A percentile compares a stretch with the other conserved stretches of the same genome.
Evolutionary conservation across 1,140 invertebrate genomes (phyloP).

Genomic region (Scaptodrosophila lebanonensis): DNA sequence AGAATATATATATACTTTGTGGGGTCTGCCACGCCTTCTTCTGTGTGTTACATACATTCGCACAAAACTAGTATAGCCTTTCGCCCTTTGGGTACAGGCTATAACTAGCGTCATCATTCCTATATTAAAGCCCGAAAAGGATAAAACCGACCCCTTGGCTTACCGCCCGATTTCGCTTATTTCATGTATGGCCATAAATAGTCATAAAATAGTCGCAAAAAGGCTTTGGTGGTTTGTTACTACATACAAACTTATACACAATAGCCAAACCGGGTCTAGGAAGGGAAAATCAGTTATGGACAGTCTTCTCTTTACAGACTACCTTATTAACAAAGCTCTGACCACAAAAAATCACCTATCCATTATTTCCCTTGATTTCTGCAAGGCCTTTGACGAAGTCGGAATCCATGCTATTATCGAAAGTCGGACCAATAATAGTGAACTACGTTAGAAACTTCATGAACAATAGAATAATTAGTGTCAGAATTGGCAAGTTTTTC

Average conservation of each 20-base stretch:
- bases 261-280: conserved; percentile 12
- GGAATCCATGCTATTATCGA: conserved; percentile 21
- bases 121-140: conserved; percentile 16
- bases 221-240: conserved; percentile 27
- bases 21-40: too few species aligned
- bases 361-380: conserved; percentile 22
- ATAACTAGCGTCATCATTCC: conserved; percentile 17
- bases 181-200: conserved; percentile 15
- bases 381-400: conserved; percentile 25
- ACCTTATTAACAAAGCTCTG: conserved; percentile 7
- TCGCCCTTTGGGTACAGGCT: too few species aligned
- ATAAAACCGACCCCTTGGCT: conserved; percentile 8
- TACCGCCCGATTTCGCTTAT: conserved; percentile 33
- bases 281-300: conserved; percentile 24
- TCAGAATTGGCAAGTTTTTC: not conserved
- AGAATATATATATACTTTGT: too few species aligned
- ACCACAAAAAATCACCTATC: conserved; percentile 17
- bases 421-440: conserved; percentile 21
- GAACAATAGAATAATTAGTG: conserved; percentile 18
- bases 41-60: too few species aligned
- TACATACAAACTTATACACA: conserved; percentile 15
- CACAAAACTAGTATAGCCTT: too few species aligned
- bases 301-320: conserved; percentile 18
- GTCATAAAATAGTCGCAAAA: conserved; percentile 35
- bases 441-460: conserved; percentile 23